Evolutionary conservation across 2,888 invertebrate genomes (phyloP).

Genomic region (Epicampocera succincta): DNA sequence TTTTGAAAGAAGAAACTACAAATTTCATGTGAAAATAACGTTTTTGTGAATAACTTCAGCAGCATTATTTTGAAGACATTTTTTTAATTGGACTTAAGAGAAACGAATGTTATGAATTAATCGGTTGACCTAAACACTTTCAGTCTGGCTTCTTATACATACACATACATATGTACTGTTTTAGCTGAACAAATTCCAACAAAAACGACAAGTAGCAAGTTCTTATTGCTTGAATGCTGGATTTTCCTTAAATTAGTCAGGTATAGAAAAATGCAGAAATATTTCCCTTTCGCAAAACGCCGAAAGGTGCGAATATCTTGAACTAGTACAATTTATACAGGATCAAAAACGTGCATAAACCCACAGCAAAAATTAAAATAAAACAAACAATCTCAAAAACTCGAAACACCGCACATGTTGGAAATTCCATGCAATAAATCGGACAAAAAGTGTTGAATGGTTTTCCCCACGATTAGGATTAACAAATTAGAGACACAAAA

Average conservation of each 20-base stretch:
- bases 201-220: conserved; percentile 28
- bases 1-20: too few species aligned
- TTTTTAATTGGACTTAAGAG: too few species aligned
- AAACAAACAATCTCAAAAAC: too few species aligned
- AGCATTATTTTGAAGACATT: too few species aligned
- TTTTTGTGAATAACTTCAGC: too few species aligned
- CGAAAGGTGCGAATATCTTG: background rate
- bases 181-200: background rate
- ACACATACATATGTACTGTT: too few species aligned
- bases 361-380: too few species aligned
- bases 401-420: background rate
- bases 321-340: background rate
- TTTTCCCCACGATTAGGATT: conserved; percentile 50
- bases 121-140: too few species aligned
- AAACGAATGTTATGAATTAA: too few species aligned
- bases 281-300: background rate
- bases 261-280: background rate
- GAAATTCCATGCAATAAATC: background rate
- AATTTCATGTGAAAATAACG: too few species aligned
- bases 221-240: conserved; percentile 12
- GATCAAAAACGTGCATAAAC: too few species aligned
- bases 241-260: conserved; percentile 24
- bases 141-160: too few species aligned
- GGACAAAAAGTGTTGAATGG: conserved; percentile 23
- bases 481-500: conserved; percentile 17